Base-by-base conservation (phyloP, 1,140 invertebrate genomes). In the Bombus polaris region DNA sequence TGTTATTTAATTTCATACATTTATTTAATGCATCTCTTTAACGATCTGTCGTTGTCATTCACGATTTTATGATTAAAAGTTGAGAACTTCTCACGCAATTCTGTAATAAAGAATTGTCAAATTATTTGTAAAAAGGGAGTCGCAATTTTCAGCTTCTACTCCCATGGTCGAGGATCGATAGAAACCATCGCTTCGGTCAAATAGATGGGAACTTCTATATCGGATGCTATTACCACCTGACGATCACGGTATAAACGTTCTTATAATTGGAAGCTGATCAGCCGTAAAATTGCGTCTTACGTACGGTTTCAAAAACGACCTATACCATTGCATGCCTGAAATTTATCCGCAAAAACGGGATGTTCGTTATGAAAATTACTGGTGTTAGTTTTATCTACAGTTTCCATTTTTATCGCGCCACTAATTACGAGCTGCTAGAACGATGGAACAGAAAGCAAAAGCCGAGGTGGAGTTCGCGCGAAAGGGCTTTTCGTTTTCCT, bases 231-330 rank as follows among this genome's bases (percentile, higher is more conserved):
- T 75, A 75, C 35, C 73, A 35, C 73, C 47, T 12, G 4, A 47
- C 72, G n/a, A 47, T 75, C 44, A 12, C 44, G 44, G n/a, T 35
- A 53, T 75, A 53, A 75, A 75, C 22, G 73, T 35, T 53, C 73
- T 35, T 35, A 47, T 75, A 75, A 75, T 75, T 75, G 73, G 73
- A 75, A 75, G 73, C 44, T 75, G 44, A 75, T 75, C 73, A 75
- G 12, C 73, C 44, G 44, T 75, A 35, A 75, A 75, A 75, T 53
- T 12, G 18, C 32, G 10, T 28, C 47, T 35, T 25, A 18, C 35
- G 25, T 22, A 3, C 3, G 73, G 22, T 62, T 62, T n/a, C 59
- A n/a, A 62, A n/a, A 62, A 62, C 9, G 12, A 62, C 3, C 28
- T 62, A 12, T 12, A 13, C 47, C 6, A 22, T 22, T 22, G 18